Evolutionary conservation across 2,888 invertebrate genomes (phyloP), one percentile per base, ranked within the genome.

Genomic region (Drosophila mercatorum): DNA sequence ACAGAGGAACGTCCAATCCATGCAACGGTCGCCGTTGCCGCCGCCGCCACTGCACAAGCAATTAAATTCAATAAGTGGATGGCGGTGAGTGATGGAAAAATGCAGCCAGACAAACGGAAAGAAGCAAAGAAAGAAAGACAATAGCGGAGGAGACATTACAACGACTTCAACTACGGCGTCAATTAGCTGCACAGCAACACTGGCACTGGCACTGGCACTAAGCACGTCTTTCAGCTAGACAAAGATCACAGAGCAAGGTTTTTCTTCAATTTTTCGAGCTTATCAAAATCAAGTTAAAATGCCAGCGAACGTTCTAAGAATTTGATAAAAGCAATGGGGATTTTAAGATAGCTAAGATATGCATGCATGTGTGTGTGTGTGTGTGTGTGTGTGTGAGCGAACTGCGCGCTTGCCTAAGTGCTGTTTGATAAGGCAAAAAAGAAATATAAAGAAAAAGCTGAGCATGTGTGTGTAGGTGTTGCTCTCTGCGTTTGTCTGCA

Each of bases 11-110:
- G 68, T 60, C 72, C 47, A 53, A 47, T 46, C 34, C 51, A 49
- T 36, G 38, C 44, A 52, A 40, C 62, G 64, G 43, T 49, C 46
- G 49, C 47, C 64, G 66, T 56, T 64, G 17, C 6, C 22, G 63
- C 49, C 67, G 59, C 55, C 66, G 64, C 60, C 68, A 71, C 76
- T 68, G 73, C 85, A 74, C 60, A 84, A 77, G 86, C 88, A 89
- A 84, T 89, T 84, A 84, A 84, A 85, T 89, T 85, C 83, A 85
- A 88, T 88, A 85, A 84, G 83, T 88, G 86, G 76, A 72, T 66
- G 78, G 68, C 64, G 64, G 78, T 65, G 73, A 80, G 72, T 76
- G 78, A 80, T 77, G 78, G 63, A 73, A 81, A 60, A 66, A 79
- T 70, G 83, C 71, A 59, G 59, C 14, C 59, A 72, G 71, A 83